Evolutionary conservation across 1,140 invertebrate genomes (phyloP).

Genomic region (Arion vulgaris): DNA sequence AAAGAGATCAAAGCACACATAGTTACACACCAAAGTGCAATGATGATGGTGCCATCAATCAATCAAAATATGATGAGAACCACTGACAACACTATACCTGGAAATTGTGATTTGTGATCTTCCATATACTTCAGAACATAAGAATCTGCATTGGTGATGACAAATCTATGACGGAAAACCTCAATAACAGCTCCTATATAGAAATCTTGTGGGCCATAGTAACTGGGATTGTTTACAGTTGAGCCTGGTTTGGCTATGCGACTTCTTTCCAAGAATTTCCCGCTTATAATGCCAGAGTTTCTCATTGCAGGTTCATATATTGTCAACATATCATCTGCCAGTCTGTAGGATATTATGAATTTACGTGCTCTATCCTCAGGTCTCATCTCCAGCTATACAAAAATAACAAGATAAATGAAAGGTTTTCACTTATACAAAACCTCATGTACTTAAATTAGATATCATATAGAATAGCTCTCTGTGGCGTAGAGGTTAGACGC

Average conservation of each 20-base stretch:
- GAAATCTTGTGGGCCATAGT: constrained; percentile 72
- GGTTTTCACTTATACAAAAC: no score
- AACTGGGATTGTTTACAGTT: constrained; percentile 65
- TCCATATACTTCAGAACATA: constrained; percentile 73
- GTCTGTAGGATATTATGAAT: constrained; percentile 72
- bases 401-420: background rate
- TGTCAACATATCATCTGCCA: constrained; percentile 72
- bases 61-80: no score
- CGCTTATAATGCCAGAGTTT: constrained; percentile 72
- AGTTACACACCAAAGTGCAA: no score
- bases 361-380: constrained; percentile 70
- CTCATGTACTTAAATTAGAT: no score
- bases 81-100: constrained; percentile 48
- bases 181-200: constrained; percentile 71
- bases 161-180: constrained; percentile 70
- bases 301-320: constrained; percentile 72
- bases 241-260: constrained; percentile 70
- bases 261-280: constrained; percentile 72
- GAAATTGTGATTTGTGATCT: constrained; percentile 67
- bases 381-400: constrained; percentile 65
- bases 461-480: no score
- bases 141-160: constrained; percentile 71
- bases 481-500: no score
- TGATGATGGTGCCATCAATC: no score
- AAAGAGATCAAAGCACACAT: no score